A percentile compares a stretch with the other conserved stretches of the same genome.
These are phyloP conservation scores for Agrilus mali DNA, from an alignment of 2,888 invertebrate species.

Conservation along the genomic window DNA sequence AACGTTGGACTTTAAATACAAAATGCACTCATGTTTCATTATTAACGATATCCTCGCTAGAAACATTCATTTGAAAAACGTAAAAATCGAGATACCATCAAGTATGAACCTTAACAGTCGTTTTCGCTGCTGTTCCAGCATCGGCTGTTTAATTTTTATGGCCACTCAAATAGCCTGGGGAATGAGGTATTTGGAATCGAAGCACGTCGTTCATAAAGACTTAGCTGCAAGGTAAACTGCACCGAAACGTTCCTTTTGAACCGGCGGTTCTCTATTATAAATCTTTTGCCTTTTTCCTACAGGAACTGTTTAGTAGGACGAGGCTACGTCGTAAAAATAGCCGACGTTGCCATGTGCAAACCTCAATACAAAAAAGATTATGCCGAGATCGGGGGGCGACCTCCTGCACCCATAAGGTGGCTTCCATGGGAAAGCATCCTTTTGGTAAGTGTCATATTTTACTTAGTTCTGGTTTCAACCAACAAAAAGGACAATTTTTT, in stretches of 20 bases:
- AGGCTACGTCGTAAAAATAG: conserved; percentile 47
- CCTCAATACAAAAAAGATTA: conserved; percentile 50
- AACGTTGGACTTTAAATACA: too few species aligned
- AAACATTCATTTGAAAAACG: too few species aligned
- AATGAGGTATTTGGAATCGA: conserved; percentile 67
- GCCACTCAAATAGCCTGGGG: conserved; percentile 65
- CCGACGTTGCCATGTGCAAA: conserved; percentile 51
- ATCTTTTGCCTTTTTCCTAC: conserved; percentile 15
- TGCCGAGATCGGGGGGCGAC: conserved; percentile 47
- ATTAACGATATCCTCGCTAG: too few species aligned
- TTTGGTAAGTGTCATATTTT: conserved; percentile 33
- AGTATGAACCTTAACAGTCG: too few species aligned
- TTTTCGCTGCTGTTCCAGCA: conserved; percentile 34
- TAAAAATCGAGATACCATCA: too few species aligned
- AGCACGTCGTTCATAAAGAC: conserved; percentile 68
- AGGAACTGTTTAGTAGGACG: conserved; percentile 51
- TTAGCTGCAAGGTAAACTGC: conserved; percentile 52
- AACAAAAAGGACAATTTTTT: too few species aligned
- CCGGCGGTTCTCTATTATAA: conserved; percentile 2
- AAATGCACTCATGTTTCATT: too few species aligned
- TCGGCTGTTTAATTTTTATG: conserved; percentile 57
- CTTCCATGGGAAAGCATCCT: conserved; percentile 53
- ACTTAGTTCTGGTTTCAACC: too few species aligned
- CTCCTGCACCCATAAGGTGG: conserved; percentile 50
- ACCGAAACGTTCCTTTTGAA: conserved; percentile 1